Percentiles rank a stretch among this genome's conserved stretches.
Evolutionary conservation across 2,888 invertebrate genomes (phyloP).

Genomic region (Neria commutata): DNA sequence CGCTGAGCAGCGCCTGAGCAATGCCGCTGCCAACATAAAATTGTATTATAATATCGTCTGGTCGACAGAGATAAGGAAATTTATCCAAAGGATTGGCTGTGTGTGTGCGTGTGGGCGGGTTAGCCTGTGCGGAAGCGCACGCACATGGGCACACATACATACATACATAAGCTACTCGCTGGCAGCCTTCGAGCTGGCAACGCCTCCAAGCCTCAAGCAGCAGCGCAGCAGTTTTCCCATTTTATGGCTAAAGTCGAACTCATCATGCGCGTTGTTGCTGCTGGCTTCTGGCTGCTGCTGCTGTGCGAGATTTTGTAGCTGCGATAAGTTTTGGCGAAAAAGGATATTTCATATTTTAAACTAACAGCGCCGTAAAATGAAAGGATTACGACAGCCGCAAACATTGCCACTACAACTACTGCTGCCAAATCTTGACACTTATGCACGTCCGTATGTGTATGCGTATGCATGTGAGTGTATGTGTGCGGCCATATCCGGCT

Average conservation of each 20-base stretch:
- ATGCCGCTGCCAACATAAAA: constrained; percentile 35
- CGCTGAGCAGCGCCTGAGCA: neutral
- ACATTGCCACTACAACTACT: constrained; percentile 36
- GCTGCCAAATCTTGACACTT: constrained; percentile 9
- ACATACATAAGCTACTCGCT: neutral
- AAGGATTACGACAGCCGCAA: constrained; percentile 36
- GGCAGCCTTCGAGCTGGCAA: neutral
- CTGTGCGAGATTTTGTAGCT: constrained; percentile 9
- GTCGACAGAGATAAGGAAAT: constrained; percentile 61
- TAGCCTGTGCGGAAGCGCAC: neutral
- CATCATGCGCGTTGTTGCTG: constrained; percentile 38
- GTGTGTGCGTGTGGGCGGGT: neutral
- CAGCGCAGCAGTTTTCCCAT: constrained; percentile 21
- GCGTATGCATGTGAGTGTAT: constrained; percentile 23
- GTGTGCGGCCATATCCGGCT: constrained; percentile 37
- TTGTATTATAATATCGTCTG: constrained; percentile 61
- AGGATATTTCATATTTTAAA: constrained; percentile 44
- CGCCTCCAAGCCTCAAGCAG: neutral
- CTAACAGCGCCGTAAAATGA: constrained; percentile 8
- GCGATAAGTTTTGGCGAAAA: constrained; percentile 37
- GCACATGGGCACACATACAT: neutral
- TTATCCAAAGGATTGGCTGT: constrained; percentile 55
- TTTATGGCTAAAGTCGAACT: constrained; percentile 50
- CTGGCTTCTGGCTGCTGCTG: neutral
- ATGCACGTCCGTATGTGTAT: constrained; percentile 5